Conservation (phyloP, 1,140 invertebrate genomes). For the Brachionus paranguensis region DNA sequence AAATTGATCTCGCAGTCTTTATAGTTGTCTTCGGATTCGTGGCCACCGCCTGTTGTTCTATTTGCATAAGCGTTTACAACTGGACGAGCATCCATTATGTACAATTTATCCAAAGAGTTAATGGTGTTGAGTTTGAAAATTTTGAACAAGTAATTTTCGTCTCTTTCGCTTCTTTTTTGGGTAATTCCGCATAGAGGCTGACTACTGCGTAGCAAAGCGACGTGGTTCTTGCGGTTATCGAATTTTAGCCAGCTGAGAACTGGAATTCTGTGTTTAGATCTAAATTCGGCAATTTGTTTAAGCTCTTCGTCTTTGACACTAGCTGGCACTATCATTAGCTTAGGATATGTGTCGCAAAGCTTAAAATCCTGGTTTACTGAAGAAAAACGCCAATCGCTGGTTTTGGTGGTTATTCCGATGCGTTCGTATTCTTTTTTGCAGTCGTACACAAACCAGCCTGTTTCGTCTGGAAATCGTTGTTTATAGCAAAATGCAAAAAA, state of each 20-base stretch:
- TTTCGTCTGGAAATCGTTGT: not conserved
- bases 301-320: constrained; percentile 75
- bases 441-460: constrained; percentile 29
- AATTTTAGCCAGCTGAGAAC: constrained; percentile 74
- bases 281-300: constrained; percentile 73
- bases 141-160: constrained; percentile 74
- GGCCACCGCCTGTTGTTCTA: constrained; percentile 93
- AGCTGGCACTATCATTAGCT: constrained; percentile 75
- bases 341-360: constrained; percentile 77
- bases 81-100: constrained; percentile 26
- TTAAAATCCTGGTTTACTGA: not conserved
- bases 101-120: not conserved
- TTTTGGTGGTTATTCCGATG: not conserved
- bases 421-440: constrained; percentile 23
- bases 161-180: constrained; percentile 77
- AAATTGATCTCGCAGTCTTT: constrained; percentile 98
- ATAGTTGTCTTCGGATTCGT: constrained; percentile 96
- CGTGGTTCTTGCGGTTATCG: constrained; percentile 70
- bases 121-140: constrained; percentile 43
- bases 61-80: constrained; percentile 95
- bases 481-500: constrained; percentile 35
- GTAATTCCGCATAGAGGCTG: constrained; percentile 89
- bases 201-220: constrained; percentile 78
- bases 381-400: not conserved
- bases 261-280: constrained; percentile 77